Evolutionary conservation across 2,888 invertebrate species (phyloP), one percentile per base, ranked within the genome.

Genomic region (Pilophorus perplexus): DNA sequence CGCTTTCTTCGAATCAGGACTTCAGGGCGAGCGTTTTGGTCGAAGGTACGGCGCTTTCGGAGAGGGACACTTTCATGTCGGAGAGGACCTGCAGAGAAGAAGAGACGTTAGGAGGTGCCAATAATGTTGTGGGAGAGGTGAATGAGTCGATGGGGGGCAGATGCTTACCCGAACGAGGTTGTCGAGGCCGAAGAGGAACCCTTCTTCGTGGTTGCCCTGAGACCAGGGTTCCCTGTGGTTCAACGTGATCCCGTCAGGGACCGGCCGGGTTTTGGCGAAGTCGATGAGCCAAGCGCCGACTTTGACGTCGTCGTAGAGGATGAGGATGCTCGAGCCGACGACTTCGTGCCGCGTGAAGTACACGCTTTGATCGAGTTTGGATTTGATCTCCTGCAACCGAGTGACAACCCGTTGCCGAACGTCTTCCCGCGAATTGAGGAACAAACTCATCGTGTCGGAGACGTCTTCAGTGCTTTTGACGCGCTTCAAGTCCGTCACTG

Each of bases 241-340:
- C 14, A 97, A 83, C 55, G 78, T 80, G 22, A 82, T 73, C 8
- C 85, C 86, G 20, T 85, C 82, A 0, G 90, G 87, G 50, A 95
- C 80, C 60, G 82, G 81, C 62, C 88, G 83, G 0, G 94, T 93
- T 77, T 98, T 98, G 52, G 95, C 96, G 76, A 98, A 98, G 77
- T 98, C 98, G 70, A 98, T 98, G 72, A 98, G 81, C 97, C 97
- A 98, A 5, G 89, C 93, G 22, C 94, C 94, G 33, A 90, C 89
- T 74, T 88, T 88, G 68, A 85, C 84, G 67, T 89, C 85, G 76
- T 98, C 97, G 76, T 93, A 93, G 69, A 97, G 89, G 74, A 98
- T 88, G 74, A 98, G 88, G 72, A 97, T 85, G 77, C 94, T 94
- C 78, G 94, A 94, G 33, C 93, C 93, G 74, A 94, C 88, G 67